phyloP scores from a whole-genome alignment of 2,113 vertebrate genomes.

The Acrocephalus kingi region DNA sequence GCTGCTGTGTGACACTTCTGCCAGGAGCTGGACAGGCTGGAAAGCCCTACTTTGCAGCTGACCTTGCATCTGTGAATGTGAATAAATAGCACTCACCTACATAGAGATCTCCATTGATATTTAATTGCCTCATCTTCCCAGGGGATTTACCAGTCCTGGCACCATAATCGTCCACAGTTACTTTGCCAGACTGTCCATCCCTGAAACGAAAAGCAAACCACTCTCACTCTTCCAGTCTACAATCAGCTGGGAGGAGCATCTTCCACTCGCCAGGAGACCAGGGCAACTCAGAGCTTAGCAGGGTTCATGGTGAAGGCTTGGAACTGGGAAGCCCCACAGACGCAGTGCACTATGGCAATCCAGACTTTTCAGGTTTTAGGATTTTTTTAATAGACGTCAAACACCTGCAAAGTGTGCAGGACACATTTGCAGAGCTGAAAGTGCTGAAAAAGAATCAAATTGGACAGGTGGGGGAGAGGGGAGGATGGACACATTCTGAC shows the following conservation, averaged over 20 bases:
- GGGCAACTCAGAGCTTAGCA: fast-evolving
- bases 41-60: not conserved
- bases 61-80: fast-evolving
- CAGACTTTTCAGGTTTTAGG: not conserved
- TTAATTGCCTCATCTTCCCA: slow-evolving; percentile 94
- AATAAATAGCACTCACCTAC: slow-evolving; percentile 79
- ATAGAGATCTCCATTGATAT: slow-evolving; percentile 90
- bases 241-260: fast-evolving
- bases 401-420: not conserved
- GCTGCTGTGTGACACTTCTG: not conserved
- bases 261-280: not conserved
- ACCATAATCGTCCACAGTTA: slow-evolving; percentile 94
- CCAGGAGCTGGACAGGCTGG: not conserved
- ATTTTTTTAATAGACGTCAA: not conserved
- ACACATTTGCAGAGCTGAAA: not conserved
- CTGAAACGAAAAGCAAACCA: slow-evolving; percentile 60
- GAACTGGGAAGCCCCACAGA: not conserved
- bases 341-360: fast-evolving
- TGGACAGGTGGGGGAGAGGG: not conserved
- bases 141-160: slow-evolving; percentile 88
- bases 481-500: not conserved
- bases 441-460: not conserved
- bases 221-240: not conserved
- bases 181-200: slow-evolving; percentile 91
- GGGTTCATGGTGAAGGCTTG: fast-evolving